A percentile compares a stretch with the other conserved stretches of the same genome.
Conservation (phyloP, 1,140 invertebrate species). For the Aphelinus certus region DNA sequence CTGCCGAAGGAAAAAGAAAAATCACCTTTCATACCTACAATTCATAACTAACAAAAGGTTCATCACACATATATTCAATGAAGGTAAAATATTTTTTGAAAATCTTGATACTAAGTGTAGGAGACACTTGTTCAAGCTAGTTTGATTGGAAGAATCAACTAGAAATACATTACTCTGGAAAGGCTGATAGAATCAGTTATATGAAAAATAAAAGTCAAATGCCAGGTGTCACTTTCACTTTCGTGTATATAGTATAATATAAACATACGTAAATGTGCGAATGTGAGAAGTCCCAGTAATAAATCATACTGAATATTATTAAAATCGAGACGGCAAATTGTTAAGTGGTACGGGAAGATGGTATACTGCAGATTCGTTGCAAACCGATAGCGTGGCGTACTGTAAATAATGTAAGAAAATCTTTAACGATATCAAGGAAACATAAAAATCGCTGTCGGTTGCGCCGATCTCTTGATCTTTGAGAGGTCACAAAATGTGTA, state of each 20-base stretch:
- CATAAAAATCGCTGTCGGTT: slow-evolving; percentile 34
- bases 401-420: slow-evolving; percentile 59
- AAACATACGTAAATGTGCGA: slow-evolving; percentile 42
- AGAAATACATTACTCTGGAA: too few relatives aligned
- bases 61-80: too few relatives aligned
- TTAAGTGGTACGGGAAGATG: slow-evolving; percentile 4
- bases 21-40: too few relatives aligned
- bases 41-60: too few relatives aligned
- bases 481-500: neutral
- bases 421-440: slow-evolving; percentile 43
- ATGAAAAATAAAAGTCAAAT: slow-evolving; percentile 18
- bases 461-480: neutral
- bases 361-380: slow-evolving; percentile 13
- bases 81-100: too few relatives aligned
- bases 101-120: too few relatives aligned
- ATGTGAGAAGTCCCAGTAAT: slow-evolving; percentile 36
- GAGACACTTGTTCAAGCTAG: too few relatives aligned
- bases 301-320: slow-evolving; percentile 23
- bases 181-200: too few relatives aligned
- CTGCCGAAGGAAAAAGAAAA: slow-evolving; percentile 30
- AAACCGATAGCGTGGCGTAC: slow-evolving; percentile 37
- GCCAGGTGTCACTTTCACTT: slow-evolving; percentile 45
- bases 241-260: slow-evolving; percentile 49
- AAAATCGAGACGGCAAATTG: slow-evolving; percentile 32
- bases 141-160: too few relatives aligned